A percentile compares a stretch with the other conserved stretches of the same genome.
These are phyloP conservation scores for Mirounga angustirostris DNA, from an alignment of 2,113 vertebrate genomes.

Conservation along the genomic window DNA sequence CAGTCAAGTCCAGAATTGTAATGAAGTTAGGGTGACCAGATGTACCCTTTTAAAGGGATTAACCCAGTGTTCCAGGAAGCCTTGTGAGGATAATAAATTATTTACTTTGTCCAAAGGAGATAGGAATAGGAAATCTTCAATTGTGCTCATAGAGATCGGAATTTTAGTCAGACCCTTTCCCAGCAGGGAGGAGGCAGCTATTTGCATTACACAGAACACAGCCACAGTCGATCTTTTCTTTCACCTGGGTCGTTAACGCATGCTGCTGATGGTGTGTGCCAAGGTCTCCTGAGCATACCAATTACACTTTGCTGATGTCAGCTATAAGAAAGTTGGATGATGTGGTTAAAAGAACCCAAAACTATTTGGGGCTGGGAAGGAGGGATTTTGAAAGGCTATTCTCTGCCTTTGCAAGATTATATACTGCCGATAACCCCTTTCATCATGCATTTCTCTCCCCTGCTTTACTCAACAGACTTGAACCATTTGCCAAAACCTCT, in stretches of 20 bases:
- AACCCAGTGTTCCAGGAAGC: conserved; percentile 65
- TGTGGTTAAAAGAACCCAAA: conserved; percentile 61
- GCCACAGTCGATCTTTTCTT: conserved; percentile 44
- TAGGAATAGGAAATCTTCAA: conserved; percentile 73
- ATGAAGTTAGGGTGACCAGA: conserved; percentile 71
- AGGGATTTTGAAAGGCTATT: conserved; percentile 69
- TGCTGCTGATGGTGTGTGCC: not conserved
- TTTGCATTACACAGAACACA: not conserved
- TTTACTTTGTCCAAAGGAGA: conserved; percentile 72
- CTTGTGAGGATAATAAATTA: conserved; percentile 78
- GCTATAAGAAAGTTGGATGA: not conserved
- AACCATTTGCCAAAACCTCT: conserved; percentile 31
- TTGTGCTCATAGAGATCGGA: conserved; percentile 64
- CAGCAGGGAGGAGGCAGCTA: conserved; percentile 21
- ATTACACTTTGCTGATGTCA: conserved; percentile 64
- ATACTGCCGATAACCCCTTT: conserved; percentile 14
- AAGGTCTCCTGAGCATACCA: conserved; percentile 20
- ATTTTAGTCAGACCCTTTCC: conserved; percentile 58
- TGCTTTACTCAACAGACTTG: not conserved
- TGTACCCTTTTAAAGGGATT: conserved; percentile 76
- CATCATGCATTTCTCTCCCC: not conserved
- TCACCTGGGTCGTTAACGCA: conserved; percentile 66
- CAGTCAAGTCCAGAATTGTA: conserved; percentile 51
- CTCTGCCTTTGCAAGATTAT: conserved; percentile 66
- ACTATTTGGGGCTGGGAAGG: conserved; percentile 41